These are phyloP conservation scores for Tenthredo amoena DNA, from an alignment of 2,888 invertebrate species.

Conservation along the genomic window DNA sequence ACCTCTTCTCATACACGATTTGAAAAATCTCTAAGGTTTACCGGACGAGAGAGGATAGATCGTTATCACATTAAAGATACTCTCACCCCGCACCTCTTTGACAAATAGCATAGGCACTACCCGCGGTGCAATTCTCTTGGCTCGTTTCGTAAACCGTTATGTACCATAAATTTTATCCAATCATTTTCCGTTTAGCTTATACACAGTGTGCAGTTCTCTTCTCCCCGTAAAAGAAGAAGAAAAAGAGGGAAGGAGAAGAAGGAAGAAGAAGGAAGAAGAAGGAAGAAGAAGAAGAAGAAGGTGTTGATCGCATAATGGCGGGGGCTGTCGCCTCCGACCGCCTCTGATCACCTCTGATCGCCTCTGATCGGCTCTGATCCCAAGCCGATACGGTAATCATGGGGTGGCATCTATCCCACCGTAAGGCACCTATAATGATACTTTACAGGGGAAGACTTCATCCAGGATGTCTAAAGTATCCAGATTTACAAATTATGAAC, in stretches of 20 bases:
- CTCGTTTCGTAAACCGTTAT: slow-evolving; percentile 18
- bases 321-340: slow-evolving; percentile 67
- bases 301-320: slow-evolving; percentile 76
- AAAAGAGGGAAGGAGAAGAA: slow-evolving; percentile 35
- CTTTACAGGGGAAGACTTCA: slow-evolving; percentile 71
- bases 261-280: slow-evolving; percentile 56
- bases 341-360: slow-evolving; percentile 61
- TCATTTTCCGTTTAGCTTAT: slow-evolving; percentile 43
- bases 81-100: slow-evolving; percentile 11
- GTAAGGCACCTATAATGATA: slow-evolving; percentile 18
- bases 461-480: slow-evolving; percentile 58
- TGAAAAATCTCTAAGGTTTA: background rate
- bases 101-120: slow-evolving; percentile 23
- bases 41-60: background rate
- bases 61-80: slow-evolving; percentile 15
- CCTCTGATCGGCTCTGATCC: slow-evolving; percentile 69
- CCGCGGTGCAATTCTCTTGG: slow-evolving; percentile 27
- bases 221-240: background rate
- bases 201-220: slow-evolving; percentile 9
- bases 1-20: background rate
- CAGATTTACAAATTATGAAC: slow-evolving; percentile 11
- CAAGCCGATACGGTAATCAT: slow-evolving; percentile 74
- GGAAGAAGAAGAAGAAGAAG: slow-evolving; percentile 57
- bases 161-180: slow-evolving; percentile 41
- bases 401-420: slow-evolving; percentile 71